Conservation (phyloP, 2,888 invertebrate genomes). For the Opisthograptis luteolata region DNA sequence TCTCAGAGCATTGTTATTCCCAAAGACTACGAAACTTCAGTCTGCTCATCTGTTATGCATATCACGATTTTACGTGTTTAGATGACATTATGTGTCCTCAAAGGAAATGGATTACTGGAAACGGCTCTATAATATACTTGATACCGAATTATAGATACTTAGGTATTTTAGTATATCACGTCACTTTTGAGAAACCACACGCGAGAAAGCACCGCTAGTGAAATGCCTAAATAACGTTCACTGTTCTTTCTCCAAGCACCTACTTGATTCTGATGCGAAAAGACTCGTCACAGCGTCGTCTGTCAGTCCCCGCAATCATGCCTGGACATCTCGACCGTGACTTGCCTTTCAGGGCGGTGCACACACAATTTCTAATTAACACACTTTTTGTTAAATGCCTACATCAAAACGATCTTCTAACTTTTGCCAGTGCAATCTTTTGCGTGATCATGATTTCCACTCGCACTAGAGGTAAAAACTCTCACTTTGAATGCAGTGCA, state of each 20-base stretch:
- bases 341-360: slow-evolving; percentile 70
- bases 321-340: slow-evolving; percentile 72
- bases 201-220: slow-evolving; percentile 25
- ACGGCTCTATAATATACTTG: slow-evolving; percentile 5
- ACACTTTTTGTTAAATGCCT: slow-evolving; percentile 52
- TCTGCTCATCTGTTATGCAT: slow-evolving; percentile 63
- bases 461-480: slow-evolving; percentile 21
- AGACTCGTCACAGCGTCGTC: slow-evolving; percentile 38
- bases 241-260: slow-evolving; percentile 53
- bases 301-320: slow-evolving; percentile 48
- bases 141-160: slow-evolving; percentile 1
- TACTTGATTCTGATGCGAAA: slow-evolving; percentile 51
- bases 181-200: background rate
- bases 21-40: slow-evolving; percentile 66
- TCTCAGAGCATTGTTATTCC: slow-evolving; percentile 72
- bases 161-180: background rate
- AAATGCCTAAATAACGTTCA: slow-evolving; percentile 38
- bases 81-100: slow-evolving; percentile 65
- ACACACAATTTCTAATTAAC: slow-evolving; percentile 62
- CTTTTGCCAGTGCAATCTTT: slow-evolving; percentile 33
- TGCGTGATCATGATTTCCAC: slow-evolving; percentile 33
- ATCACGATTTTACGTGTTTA: slow-evolving; percentile 67
- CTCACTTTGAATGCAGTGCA: slow-evolving; percentile 26
- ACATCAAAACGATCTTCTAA: slow-evolving; percentile 34
- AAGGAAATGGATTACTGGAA: slow-evolving; percentile 38